These are phyloP conservation scores for Hepsetus odoe DNA, from an alignment of 2,113 vertebrate species.

Conservation along the genomic window DNA sequence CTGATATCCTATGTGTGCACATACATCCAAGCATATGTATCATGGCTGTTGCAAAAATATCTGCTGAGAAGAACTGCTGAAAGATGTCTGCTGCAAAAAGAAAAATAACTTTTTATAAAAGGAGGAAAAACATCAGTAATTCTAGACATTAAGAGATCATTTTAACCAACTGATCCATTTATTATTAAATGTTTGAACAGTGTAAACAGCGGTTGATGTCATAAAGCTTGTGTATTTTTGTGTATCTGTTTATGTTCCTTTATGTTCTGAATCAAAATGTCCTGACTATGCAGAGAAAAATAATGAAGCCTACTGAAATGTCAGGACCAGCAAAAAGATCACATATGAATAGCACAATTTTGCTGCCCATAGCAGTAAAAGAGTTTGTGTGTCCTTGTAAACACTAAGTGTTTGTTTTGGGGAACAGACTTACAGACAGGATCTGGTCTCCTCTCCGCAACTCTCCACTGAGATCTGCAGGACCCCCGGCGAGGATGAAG, in stretches of 20 bases:
- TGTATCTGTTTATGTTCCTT: neutral
- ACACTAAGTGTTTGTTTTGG: neutral
- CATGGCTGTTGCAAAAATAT: no score
- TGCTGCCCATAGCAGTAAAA: neutral
- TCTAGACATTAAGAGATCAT: no score
- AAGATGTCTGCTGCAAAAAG: no score
- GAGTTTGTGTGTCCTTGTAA: neutral
- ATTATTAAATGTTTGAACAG: no score
- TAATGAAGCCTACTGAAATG: no score
- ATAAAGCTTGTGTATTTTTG: no score
- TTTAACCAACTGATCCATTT: no score
- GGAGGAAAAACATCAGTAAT: no score
- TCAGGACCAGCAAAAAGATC: no score
- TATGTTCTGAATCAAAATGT: neutral
- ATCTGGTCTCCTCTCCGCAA: slow-evolving; percentile 95
- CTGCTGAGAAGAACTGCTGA: no score
- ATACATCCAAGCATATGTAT: neutral
- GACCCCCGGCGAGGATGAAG: slow-evolving; percentile 95
- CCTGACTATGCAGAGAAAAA: neutral
- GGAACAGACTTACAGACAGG: slow-evolving; percentile 85
- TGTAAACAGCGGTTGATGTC: no score
- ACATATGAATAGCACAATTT: neutral
- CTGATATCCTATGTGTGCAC: neutral
- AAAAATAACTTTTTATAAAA: no score
- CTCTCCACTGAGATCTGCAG: slow-evolving; percentile 94